Conservation (phyloP, 2,888 invertebrate species). For the Dolomedes plantarius region DNA sequence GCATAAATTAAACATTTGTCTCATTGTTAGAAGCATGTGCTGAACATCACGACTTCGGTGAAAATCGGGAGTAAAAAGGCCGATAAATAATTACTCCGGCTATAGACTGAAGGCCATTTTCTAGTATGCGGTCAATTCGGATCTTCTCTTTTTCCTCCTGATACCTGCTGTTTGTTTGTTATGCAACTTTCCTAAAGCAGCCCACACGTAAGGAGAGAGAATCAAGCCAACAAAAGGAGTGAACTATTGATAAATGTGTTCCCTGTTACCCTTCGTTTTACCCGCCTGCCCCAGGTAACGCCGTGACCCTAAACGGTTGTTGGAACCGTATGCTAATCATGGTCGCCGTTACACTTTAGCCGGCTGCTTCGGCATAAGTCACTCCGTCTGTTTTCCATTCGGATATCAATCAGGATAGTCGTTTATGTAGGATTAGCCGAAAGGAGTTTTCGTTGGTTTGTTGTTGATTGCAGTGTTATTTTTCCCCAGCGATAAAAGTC, state of each 20-base stretch:
- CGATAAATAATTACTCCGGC: too few relatives aligned
- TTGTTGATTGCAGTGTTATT: not conserved
- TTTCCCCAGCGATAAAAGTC: not conserved
- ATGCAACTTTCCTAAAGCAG: not conserved
- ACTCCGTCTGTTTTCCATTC: slow-evolving; percentile 29
- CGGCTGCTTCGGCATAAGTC: slow-evolving; percentile 40
- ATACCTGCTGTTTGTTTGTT: not conserved
- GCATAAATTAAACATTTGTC: too few relatives aligned
- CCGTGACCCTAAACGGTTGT: slow-evolving; percentile 30
- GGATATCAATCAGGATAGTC: slow-evolving; percentile 38
- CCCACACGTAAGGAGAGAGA: not conserved
- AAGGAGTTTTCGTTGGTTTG: slow-evolving; percentile 1
- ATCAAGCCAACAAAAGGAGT: slow-evolving; percentile 3
- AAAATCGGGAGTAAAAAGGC: too few relatives aligned
- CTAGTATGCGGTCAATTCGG: not conserved
- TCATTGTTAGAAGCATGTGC: too few relatives aligned
- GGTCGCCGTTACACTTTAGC: slow-evolving; percentile 29
- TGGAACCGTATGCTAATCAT: slow-evolving; percentile 41
- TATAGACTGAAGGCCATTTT: not conserved
- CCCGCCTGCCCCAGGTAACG: slow-evolving; percentile 14
- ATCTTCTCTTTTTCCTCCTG: not conserved
- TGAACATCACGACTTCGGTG: too few relatives aligned
- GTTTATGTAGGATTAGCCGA: slow-evolving; percentile 15
- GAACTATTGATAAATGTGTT: slow-evolving; percentile 55
- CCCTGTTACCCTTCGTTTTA: slow-evolving; percentile 3